Percentiles rank a stretch among this genome's conserved stretches.
Evolutionary conservation across 1,140 invertebrate genomes (phyloP).

Genomic region (Ruditapes philippinarum): DNA sequence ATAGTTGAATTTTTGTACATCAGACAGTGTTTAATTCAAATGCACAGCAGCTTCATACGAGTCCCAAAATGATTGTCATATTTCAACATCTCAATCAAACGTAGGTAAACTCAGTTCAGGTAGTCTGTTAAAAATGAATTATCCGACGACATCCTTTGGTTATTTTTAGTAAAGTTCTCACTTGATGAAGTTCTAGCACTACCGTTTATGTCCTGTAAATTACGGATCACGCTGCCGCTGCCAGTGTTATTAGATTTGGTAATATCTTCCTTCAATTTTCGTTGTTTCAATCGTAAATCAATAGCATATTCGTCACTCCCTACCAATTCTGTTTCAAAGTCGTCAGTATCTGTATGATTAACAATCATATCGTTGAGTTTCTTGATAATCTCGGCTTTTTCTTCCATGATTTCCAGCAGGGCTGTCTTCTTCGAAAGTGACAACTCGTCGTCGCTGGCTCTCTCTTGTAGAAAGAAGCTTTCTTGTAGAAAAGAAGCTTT

Average conservation of each 20-base stretch:
- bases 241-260: too few species aligned
- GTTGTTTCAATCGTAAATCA: not conserved
- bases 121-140: not conserved
- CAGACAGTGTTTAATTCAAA: not conserved
- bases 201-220: not conserved
- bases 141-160: not conserved
- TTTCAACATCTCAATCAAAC: constrained; percentile 18
- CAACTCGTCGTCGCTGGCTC: too few species aligned
- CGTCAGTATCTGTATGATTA: not conserved
- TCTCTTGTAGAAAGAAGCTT: too few species aligned
- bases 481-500: too few species aligned
- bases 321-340: not conserved
- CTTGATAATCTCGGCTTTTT: not conserved
- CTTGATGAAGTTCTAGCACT: not conserved
- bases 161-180: not conserved
- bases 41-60: constrained; percentile 43
- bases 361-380: not conserved
- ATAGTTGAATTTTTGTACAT: constrained; percentile 37
- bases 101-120: constrained; percentile 24
- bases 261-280: not conserved
- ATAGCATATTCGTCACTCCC: not conserved
- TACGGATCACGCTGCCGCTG: too few species aligned
- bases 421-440: too few species aligned
- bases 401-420: not conserved
- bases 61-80: constrained; percentile 55